Evolutionary conservation across 2,888 invertebrate genomes (phyloP), one percentile per base, ranked within the genome.

Genomic region (Dryococelus australis): DNA sequence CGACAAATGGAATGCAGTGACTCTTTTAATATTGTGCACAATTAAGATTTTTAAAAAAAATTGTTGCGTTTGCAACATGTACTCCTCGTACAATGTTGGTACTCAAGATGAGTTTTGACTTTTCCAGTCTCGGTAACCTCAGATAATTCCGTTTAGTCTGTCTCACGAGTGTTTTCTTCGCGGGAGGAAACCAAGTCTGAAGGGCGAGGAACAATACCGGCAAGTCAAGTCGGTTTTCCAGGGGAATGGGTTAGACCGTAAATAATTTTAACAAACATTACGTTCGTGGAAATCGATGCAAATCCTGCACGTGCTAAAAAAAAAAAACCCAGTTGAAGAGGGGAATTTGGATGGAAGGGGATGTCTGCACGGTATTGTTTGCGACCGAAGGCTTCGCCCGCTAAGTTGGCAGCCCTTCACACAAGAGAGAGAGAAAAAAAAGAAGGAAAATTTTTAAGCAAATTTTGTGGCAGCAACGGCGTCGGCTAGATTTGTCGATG

Each of bases 181-280:
- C 35, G 35, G 2, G 4, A 35, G 35, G 35, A 35, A 35, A 35
- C 35, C 35, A 35, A 35, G 35, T 3, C 35, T 35, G 35, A 35
- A 1, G 4, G 2, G 4, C 35, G 35, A 35, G 35, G 35, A 35
- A 35, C 2, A 35, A 35, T 35, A 35, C 35, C 35, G 2, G 35
- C 35, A 35, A 35, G 35, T 35, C 35, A 35, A 35, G 35, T 35
- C 16, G 47, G 47, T 16, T 47, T 47, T 10, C 47, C 16, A 3
- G 16, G 47, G n/a, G 65, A n/a, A 65, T 3, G n/a, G 24, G 65
- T n/a, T n/a, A 65, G 24, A n/a, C 65, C 20, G 65, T 65, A 65
- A 65, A 65, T 65, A n/a, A 65, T 65, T 65, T 65, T 65, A 65
- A 65, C 65, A 65, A 65, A 65, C 65, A 65, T 24, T 65, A 24